phyloP scores from a whole-genome alignment of 2,797 vertebrate genomes.

The Centroberyx gerrardi region DNA sequence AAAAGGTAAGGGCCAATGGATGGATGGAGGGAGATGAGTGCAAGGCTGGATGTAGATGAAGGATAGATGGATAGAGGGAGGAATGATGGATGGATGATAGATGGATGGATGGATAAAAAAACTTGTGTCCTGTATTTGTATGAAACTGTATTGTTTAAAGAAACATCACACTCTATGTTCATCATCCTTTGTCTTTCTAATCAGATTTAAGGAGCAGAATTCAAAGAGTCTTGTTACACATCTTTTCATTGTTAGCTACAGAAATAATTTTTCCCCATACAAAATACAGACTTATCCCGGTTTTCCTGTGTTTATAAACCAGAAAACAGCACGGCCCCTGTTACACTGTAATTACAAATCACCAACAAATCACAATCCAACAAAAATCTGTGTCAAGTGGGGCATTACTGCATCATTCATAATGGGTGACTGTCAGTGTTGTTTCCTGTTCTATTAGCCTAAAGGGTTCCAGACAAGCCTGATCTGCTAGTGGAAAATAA shows the following conservation, averaged over 20 bases:
- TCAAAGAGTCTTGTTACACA: neutral
- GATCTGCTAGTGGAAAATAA: conserved; percentile 26
- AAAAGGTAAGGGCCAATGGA: conserved; percentile 88
- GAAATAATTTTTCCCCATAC: neutral
- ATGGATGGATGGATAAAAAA: neutral
- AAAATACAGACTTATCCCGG: too few species aligned
- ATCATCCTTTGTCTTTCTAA: too few species aligned
- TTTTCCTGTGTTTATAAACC: neutral
- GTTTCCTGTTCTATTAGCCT: conserved; percentile 31
- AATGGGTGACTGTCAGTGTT: neutral
- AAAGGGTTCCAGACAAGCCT: conserved; percentile 21
- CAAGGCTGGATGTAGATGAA: neutral
- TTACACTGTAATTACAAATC: conserved; percentile 1
- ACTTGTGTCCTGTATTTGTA: too few species aligned
- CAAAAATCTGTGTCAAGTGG: conserved; percentile 17
- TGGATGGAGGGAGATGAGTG: neutral
- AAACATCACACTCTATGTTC: too few species aligned
- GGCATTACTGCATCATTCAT: conserved; percentile 24
- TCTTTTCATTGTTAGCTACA: neutral
- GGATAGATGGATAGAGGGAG: neutral
- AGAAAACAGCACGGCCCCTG: neutral
- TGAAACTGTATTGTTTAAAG: too few species aligned
- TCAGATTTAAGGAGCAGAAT: too few species aligned
- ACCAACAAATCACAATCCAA: conserved; percentile 20
- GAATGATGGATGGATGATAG: neutral